Conservation (phyloP, 2,797 vertebrate genomes). For the Macropus fuliginosus region DNA sequence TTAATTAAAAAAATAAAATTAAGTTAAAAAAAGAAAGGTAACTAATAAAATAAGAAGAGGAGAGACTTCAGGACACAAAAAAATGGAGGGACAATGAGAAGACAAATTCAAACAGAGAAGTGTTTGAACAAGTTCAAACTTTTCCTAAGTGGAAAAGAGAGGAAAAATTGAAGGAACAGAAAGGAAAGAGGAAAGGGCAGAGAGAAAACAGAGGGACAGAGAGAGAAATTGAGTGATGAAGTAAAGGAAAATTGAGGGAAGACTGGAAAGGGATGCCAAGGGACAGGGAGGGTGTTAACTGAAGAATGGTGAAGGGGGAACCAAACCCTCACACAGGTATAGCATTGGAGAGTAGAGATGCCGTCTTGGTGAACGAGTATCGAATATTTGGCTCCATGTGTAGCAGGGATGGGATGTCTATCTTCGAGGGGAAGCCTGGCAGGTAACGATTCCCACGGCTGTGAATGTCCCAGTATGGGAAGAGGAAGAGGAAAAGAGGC, state of each 20-base stretch:
- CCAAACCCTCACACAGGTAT: slow-evolving; percentile 69
- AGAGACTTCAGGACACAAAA: neutral
- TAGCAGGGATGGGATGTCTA: slow-evolving; percentile 73
- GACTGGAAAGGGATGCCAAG: neutral
- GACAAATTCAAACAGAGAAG: neutral
- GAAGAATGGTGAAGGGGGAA: neutral
- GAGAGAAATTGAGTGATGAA: neutral
- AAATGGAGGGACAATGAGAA: neutral
- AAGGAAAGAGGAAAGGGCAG: neutral
- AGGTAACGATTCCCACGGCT: slow-evolving; percentile 62
- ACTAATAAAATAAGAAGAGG: neutral
- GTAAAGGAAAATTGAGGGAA: neutral
- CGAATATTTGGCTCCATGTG: slow-evolving; percentile 78
- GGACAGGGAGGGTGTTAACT: neutral
- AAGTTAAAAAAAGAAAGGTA: neutral
- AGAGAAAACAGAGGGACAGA: neutral
- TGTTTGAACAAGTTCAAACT: too few species aligned
- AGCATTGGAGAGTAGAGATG: slow-evolving; percentile 74
- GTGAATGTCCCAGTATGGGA: neutral
- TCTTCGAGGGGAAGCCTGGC: slow-evolving; percentile 76
- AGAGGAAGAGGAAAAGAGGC: neutral
- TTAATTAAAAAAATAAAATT: neutral
- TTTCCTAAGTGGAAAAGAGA: neutral
- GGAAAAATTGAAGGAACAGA: neutral
- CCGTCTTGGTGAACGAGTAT: slow-evolving; percentile 75